Evolutionary conservation across 2,888 invertebrate genomes (phyloP).

Genomic region (Ganaspis brasiliensis): DNA sequence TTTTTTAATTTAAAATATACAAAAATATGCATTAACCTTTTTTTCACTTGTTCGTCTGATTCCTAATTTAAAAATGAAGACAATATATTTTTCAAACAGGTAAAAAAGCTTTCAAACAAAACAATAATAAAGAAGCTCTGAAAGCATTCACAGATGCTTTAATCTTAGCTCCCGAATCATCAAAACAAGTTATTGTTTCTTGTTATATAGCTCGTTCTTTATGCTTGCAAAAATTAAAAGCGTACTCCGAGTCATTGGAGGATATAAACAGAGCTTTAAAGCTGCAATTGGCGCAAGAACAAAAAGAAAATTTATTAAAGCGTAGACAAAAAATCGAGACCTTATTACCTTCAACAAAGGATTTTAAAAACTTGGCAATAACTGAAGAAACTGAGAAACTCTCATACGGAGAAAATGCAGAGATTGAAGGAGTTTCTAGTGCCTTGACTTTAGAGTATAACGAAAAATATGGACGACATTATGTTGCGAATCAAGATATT

Average conservation of each 20-base stretch:
- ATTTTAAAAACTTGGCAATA: neutral
- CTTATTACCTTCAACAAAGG: neutral
- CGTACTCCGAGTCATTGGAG: neutral
- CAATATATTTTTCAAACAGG: too few relatives aligned
- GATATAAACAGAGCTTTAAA: slow-evolving; percentile 6
- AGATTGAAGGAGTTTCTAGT: neutral
- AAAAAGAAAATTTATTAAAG: neutral
- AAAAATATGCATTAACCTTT: too few relatives aligned
- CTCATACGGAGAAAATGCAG: neutral
- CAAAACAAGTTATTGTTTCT: neutral
- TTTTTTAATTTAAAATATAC: too few relatives aligned
- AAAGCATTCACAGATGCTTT: neutral
- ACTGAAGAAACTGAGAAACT: neutral
- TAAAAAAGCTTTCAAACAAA: neutral
- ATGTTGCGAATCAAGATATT: neutral
- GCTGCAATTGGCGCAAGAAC: neutral
- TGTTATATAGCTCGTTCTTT: neutral
- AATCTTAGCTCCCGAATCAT: neutral
- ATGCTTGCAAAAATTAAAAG: slow-evolving; percentile 19
- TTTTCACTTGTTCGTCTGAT: too few relatives aligned
- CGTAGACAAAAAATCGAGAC: neutral
- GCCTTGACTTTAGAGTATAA: neutral
- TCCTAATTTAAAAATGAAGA: too few relatives aligned
- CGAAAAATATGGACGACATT: neutral
- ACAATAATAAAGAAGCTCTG: neutral